phyloP scores from a whole-genome alignment of 2,113 vertebrate species.

The Argyrosomus japonicus region DNA sequence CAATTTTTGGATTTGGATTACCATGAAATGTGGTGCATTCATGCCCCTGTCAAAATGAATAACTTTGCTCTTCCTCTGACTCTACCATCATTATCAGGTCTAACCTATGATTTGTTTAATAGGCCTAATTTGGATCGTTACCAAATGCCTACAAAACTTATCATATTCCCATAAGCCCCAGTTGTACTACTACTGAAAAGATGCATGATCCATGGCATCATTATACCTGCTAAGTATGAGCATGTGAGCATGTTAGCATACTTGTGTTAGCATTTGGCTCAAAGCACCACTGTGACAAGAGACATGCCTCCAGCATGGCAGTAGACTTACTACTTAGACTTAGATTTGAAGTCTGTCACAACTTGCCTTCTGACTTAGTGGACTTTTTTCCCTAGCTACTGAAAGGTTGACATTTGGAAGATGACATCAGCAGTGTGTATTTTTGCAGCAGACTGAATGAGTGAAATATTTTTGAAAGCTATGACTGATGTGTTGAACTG shows the following conservation, averaged over 20 bases:
- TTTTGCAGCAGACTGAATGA: not conserved
- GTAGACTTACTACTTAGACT: too few species aligned
- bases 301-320: too few species aligned
- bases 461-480: slow-evolving; percentile 2
- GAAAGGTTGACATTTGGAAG: not conserved
- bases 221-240: not conserved
- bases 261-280: not conserved
- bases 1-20: too few species aligned
- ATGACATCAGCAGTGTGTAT: not conserved
- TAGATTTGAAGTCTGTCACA: not conserved
- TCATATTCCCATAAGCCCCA: not conserved
- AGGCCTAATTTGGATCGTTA: not conserved
- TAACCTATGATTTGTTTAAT: not conserved
- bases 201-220: not conserved
- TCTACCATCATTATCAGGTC: not conserved
- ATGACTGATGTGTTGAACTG: not conserved
- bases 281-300: not conserved
- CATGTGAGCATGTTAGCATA: not conserved
- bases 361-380: not conserved
- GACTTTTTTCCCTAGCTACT: not conserved
- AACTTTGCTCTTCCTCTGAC: not conserved
- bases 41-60: not conserved
- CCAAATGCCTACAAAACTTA: not conserved
- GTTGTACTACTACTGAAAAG: too few species aligned
- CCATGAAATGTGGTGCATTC: not conserved